Conservation (phyloP, 1,140 invertebrate species). For the Brachionus manjavacas region DNA sequence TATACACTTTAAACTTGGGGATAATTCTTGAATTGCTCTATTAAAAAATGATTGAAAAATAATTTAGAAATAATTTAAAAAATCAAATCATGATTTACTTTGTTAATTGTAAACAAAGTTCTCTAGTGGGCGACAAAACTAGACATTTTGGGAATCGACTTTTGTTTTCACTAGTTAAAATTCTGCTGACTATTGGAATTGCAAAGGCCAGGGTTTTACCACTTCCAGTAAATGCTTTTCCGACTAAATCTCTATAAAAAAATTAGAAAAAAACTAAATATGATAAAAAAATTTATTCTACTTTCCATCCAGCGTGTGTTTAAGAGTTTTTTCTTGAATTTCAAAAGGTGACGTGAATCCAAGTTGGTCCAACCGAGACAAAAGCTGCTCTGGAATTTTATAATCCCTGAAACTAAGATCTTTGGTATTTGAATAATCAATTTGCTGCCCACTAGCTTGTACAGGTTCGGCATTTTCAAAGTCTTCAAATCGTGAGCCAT, state of each 20-base stretch:
- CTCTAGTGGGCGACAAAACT: constrained; percentile 29
- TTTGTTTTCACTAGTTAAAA: constrained; percentile 1
- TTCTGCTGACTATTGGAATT: constrained; percentile 26
- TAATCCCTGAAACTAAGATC: neutral
- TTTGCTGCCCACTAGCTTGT: neutral
- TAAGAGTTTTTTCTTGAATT: constrained; percentile 33
- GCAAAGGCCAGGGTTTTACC: constrained; percentile 42
- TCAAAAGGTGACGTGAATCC: constrained; percentile 15
- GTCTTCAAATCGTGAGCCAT: neutral
- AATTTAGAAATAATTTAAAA: neutral
- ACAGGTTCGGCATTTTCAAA: constrained; percentile 27
- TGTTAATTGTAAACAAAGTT: constrained; percentile 35
- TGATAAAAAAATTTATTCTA: neutral
- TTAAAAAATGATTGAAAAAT: neutral
- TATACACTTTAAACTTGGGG: constrained; percentile 13
- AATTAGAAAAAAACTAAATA: neutral
- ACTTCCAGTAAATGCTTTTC: constrained; percentile 38
- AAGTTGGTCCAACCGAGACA: neutral
- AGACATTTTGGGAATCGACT: constrained; percentile 23
- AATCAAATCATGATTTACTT: neutral
- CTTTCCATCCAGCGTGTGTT: constrained; percentile 23
- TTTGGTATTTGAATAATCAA: constrained; percentile 1
- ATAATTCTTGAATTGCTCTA: constrained; percentile 38
- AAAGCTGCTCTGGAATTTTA: neutral
- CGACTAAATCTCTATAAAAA: constrained; percentile 23